Percentiles rank a stretch among this genome's conserved stretches.
Evolutionary conservation across 2,113 vertebrate species (phyloP).

Genomic region (Eublepharis macularius): DNA sequence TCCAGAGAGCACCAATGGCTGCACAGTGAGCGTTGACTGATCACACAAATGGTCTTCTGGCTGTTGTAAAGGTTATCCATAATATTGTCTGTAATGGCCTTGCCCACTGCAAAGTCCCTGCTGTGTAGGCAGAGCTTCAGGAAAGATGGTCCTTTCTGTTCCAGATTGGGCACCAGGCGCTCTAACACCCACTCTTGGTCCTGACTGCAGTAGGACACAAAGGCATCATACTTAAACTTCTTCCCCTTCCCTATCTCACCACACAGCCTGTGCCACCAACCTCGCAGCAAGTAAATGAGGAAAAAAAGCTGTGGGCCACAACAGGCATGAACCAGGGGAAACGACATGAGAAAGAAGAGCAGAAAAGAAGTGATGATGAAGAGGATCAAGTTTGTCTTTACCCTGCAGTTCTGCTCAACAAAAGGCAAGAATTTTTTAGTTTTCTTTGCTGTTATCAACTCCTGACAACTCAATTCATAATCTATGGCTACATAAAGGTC

Average conservation of each 20-base stretch:
- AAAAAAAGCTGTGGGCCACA: slow-evolving; percentile 80
- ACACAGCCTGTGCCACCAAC: slow-evolving; percentile 56
- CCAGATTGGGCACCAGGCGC: slow-evolving; percentile 78
- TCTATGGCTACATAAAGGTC: not conserved
- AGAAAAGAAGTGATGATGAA: slow-evolving; percentile 69
- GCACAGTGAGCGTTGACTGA: slow-evolving; percentile 78
- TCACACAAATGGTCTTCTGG: slow-evolving; percentile 82
- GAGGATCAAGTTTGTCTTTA: slow-evolving; percentile 69
- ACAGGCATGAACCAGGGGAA: slow-evolving; percentile 72
- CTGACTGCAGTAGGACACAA: slow-evolving; percentile 82
- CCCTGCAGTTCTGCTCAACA: slow-evolving; percentile 72
- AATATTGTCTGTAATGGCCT: slow-evolving; percentile 83
- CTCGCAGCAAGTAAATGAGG: slow-evolving; percentile 77
- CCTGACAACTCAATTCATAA: not conserved
- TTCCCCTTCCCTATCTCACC: slow-evolving; percentile 73
- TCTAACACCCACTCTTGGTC: slow-evolving; percentile 82
- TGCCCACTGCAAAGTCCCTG: slow-evolving; percentile 81
- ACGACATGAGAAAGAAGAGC: slow-evolving; percentile 68
- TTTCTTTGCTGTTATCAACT: not conserved
- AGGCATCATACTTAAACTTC: slow-evolving; percentile 76
- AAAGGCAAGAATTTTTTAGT: not conserved
- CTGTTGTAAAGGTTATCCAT: slow-evolving; percentile 83
- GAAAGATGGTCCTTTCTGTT: slow-evolving; percentile 66
- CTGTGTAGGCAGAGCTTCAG: slow-evolving; percentile 83
- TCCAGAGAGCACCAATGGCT: slow-evolving; percentile 83